Evolutionary conservation across 2,797 vertebrate species (phyloP).

Genomic region (Gymnoscopelus microlampas): DNA sequence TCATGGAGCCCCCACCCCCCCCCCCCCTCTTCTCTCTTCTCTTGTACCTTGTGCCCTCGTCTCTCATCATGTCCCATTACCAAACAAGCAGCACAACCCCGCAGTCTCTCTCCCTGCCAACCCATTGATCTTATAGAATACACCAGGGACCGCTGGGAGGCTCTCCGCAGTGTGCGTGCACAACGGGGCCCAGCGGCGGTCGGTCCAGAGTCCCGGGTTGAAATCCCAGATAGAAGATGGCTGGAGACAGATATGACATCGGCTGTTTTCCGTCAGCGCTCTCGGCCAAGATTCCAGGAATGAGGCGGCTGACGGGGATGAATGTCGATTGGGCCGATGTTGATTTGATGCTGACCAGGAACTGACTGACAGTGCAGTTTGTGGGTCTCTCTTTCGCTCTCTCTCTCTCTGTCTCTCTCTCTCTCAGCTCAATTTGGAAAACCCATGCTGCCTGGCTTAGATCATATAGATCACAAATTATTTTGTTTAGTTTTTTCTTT

Average conservation of each 20-base stretch:
- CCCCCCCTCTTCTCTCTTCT: neutral
- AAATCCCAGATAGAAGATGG: conserved; percentile 28
- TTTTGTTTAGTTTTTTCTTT: no score
- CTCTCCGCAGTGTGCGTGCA: neutral
- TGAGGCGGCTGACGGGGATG: conserved; percentile 35
- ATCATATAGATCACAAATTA: conserved; percentile 26
- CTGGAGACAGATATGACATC: conserved; percentile 42
- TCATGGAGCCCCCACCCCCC: neutral
- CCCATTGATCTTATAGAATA: conserved; percentile 37
- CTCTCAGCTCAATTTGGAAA: conserved; percentile 25
- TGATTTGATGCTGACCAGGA: conserved; percentile 61
- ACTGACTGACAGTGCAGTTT: conserved; percentile 23
- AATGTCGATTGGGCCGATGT: conserved; percentile 27
- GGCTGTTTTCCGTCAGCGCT: conserved; percentile 56
- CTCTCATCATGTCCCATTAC: conserved; percentile 13
- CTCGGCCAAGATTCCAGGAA: conserved; percentile 45
- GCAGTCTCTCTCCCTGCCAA: conserved; percentile 17
- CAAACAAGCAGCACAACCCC: no score
- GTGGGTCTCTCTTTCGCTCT: neutral
- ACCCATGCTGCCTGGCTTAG: conserved; percentile 48
- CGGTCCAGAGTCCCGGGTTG: neutral
- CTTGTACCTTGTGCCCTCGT: neutral
- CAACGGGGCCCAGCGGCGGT: conserved; percentile 11
- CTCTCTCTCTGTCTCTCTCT: neutral
- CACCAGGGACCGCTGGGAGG: conserved; percentile 10